Evolutionary conservation across 1,140 invertebrate genomes (phyloP).

Genomic region (Bombus haemorrhoidalis): DNA sequence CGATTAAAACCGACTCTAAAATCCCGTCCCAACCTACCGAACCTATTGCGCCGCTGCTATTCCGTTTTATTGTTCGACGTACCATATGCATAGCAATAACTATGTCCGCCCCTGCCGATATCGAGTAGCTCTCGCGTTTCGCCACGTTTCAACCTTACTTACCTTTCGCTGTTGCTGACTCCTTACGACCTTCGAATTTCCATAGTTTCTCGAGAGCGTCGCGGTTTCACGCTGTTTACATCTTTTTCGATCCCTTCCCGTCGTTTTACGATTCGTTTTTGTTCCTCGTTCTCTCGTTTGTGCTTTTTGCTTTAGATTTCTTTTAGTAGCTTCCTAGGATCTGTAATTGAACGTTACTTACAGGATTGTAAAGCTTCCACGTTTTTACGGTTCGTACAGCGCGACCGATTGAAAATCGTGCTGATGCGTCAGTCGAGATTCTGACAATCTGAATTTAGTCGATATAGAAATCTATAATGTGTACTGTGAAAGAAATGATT

Average conservation of each 20-base stretch:
- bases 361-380: too few species aligned
- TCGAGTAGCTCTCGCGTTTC: slow-evolving; percentile 40
- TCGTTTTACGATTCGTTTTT: background rate
- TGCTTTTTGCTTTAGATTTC: background rate
- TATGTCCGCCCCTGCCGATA: slow-evolving; percentile 64
- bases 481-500: too few species aligned
- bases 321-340: too few species aligned
- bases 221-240: slow-evolving; percentile 34
- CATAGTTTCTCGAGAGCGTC: background rate
- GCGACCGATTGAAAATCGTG: too few species aligned
- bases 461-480: too few species aligned
- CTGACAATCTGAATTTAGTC: too few species aligned
- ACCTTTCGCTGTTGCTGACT: slow-evolving; percentile 60
- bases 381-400: too few species aligned
- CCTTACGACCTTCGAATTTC: slow-evolving; percentile 48
- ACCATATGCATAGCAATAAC: slow-evolving; percentile 81
- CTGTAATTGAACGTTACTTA: too few species aligned
- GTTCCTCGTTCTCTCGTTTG: background rate
- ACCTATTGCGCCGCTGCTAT: slow-evolving; percentile 70
- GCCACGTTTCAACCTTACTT: slow-evolving; percentile 44
- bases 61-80: slow-evolving; percentile 77
- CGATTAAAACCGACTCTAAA: slow-evolving; percentile 78
- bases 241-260: background rate
- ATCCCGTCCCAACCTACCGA: slow-evolving; percentile 64
- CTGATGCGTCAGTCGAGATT: too few species aligned